These are phyloP conservation scores for Chloroceryle amazona DNA, from an alignment of 2,797 vertebrate species.

Conservation along the genomic window DNA sequence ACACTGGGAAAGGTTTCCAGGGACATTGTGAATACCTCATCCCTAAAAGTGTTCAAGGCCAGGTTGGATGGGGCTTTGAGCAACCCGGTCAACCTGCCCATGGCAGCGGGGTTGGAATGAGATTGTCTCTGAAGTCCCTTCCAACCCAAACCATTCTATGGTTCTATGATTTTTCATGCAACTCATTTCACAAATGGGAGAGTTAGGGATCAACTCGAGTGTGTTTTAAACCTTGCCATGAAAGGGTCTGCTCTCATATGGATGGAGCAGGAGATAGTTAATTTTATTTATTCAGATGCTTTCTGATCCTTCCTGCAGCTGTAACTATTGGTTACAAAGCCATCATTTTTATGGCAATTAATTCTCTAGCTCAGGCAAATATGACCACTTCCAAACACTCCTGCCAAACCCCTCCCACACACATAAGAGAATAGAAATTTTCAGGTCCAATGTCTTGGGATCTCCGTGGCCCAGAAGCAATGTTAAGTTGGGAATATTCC, in stretches of 20 bases:
- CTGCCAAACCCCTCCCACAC: slow-evolving; percentile 32
- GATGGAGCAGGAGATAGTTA: slow-evolving; percentile 3
- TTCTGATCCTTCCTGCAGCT: slow-evolving; percentile 54
- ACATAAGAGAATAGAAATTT: background rate
- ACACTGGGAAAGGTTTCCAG: background rate
- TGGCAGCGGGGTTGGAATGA: background rate
- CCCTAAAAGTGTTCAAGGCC: background rate
- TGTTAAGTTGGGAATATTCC: slow-evolving; percentile 43
- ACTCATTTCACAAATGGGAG: background rate
- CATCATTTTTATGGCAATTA: slow-evolving; percentile 49
- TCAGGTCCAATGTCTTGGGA: slow-evolving; percentile 43
- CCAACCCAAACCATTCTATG: background rate
- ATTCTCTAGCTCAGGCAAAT: slow-evolving; percentile 34
- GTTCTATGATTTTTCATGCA: background rate
- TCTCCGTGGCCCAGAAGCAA: slow-evolving; percentile 31
- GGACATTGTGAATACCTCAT: background rate
- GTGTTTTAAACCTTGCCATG: background rate
- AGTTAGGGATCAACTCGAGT: background rate
- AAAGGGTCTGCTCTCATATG: background rate
- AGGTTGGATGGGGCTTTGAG: background rate
- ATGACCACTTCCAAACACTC: slow-evolving; percentile 39
- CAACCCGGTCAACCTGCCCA: background rate
- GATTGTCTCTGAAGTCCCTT: background rate
- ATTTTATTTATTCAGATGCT: slow-evolving; percentile 31
- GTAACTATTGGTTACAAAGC: slow-evolving; percentile 58